Evolutionary conservation across 35 echinoderm and acorn worm species (phyloP).

Genomic region (Patiria miniata): DNA sequence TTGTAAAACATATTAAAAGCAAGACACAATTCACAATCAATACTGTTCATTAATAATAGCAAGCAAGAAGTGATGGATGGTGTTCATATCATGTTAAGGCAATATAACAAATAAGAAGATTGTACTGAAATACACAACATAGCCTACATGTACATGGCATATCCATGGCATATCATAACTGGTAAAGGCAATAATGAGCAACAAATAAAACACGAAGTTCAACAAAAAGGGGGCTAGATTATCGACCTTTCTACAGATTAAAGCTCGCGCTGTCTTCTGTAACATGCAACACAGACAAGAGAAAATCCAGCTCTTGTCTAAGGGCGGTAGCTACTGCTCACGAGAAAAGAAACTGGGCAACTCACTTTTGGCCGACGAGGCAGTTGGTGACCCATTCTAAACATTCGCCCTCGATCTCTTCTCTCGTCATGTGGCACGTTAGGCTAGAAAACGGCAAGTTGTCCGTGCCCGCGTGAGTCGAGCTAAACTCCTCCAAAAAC

Average conservation of each 20-base stretch:
- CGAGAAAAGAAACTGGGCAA: background rate
- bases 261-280: background rate
- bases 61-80: too few relatives aligned
- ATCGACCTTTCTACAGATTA: background rate
- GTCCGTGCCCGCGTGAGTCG: conserved; percentile 12
- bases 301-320: background rate
- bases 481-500: conserved; percentile 20
- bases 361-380: conserved; percentile 22
- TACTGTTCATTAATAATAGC: too few relatives aligned
- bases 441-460: conserved; percentile 7
- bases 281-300: background rate
- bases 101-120: too few relatives aligned
- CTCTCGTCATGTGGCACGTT: conserved; percentile 4
- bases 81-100: too few relatives aligned
- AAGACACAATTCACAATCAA: too few relatives aligned
- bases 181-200: too few relatives aligned
- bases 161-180: too few relatives aligned
- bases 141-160: too few relatives aligned
- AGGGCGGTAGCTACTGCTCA: background rate
- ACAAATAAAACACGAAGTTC: too few relatives aligned
- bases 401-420: conserved; percentile 24
- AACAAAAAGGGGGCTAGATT: background rate
- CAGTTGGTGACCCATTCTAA: conserved; percentile 21
- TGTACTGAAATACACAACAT: too few relatives aligned
- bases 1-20: too few relatives aligned